phyloP scores from a whole-genome alignment of 2,113 vertebrate genomes.

The Talpa occidentalis region DNA sequence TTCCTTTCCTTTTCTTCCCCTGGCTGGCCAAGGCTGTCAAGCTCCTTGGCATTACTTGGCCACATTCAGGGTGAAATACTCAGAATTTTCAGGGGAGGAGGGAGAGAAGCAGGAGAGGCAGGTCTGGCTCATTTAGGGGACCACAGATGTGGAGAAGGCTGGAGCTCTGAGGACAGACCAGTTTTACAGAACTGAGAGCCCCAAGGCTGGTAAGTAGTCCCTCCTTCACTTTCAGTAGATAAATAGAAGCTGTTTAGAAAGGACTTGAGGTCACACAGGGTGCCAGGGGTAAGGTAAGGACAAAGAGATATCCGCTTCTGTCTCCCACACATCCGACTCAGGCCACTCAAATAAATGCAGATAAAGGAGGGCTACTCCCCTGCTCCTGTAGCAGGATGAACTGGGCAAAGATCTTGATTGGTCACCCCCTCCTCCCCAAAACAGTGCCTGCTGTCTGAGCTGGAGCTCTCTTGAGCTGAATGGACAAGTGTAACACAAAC shows the following conservation, averaged over 20 bases:
- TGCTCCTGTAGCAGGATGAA: background rate
- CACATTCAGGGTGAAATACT: background rate
- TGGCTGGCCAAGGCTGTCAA: background rate
- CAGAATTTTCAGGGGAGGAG: slow-evolving; percentile 7
- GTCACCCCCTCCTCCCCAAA: background rate
- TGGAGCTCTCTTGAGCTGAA: background rate
- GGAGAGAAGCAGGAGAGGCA: background rate
- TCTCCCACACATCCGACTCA: background rate
- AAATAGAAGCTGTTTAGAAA: background rate
- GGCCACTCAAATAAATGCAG: background rate
- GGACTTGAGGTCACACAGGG: background rate
- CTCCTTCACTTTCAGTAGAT: background rate
- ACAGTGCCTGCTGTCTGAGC: background rate
- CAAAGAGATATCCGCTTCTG: background rate
- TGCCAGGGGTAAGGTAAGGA: background rate
- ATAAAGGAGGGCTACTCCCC: background rate
- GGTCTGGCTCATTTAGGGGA: background rate
- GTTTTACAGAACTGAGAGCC: background rate
- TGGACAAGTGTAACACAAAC: background rate
- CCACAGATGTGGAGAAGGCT: background rate
- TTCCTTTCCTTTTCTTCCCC: background rate
- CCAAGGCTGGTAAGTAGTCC: background rate
- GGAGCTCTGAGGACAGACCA: background rate
- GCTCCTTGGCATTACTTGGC: background rate
- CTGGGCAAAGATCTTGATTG: background rate